Evolutionary conservation across 2,113 vertebrate genomes (phyloP).

Genomic region (Grammatotria lemairii): DNA sequence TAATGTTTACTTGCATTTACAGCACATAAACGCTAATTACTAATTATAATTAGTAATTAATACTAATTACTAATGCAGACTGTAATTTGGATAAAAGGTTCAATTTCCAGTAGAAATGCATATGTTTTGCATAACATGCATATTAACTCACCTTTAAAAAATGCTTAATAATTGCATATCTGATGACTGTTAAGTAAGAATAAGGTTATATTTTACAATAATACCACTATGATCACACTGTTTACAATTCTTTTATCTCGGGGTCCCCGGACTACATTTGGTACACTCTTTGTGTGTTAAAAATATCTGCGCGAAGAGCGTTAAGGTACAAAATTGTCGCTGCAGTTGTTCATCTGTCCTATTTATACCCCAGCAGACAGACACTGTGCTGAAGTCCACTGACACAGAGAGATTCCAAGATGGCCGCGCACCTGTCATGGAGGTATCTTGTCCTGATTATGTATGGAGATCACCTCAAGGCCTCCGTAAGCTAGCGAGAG

Average conservation of each 20-base stretch:
- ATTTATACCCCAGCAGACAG: not conserved
- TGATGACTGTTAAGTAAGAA: not conserved
- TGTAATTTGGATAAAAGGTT: not conserved
- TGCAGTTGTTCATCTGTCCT: not conserved
- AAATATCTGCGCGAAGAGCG: not conserved
- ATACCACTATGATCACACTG: not conserved
- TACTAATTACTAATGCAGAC: not conserved
- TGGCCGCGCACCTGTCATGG: conserved; percentile 63
- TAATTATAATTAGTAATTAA: not conserved
- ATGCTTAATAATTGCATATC: not conserved
- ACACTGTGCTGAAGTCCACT: conserved; percentile 15
- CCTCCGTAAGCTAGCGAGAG: conserved; percentile 28
- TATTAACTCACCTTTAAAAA: not conserved
- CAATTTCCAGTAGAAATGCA: not conserved
- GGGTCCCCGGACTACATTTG: not conserved
- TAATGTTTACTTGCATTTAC: not conserved
- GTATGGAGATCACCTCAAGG: conserved; percentile 55
- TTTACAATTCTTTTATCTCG: not conserved
- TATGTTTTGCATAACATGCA: not conserved
- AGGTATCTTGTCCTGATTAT: conserved; percentile 56
- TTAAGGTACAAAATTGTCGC: not conserved
- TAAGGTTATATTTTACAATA: not conserved
- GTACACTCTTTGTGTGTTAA: not conserved
- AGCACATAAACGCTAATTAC: not conserved
- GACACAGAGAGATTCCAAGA: conserved; percentile 51